These are phyloP conservation scores for Zoanthus sansibaricus DNA, from an alignment of 92 coral and sea anemone species.

Conservation along the genomic window DNA sequence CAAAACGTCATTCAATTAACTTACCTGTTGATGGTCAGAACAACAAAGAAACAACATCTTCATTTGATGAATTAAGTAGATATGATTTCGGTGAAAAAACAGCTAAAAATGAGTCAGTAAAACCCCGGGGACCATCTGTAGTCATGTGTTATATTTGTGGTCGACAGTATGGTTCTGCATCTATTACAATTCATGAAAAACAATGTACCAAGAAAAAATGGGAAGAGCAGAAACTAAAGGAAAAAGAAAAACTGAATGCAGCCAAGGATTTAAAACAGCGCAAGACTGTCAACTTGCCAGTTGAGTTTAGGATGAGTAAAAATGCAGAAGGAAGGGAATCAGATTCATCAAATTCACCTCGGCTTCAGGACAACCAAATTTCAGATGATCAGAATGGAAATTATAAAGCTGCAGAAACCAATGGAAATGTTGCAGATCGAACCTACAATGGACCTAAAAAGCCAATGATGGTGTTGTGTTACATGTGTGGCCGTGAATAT, in stretches of 20 bases:
- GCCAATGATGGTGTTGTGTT: constrained; percentile 85
- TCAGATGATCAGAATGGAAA: not conserved
- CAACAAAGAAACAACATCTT: constrained; percentile 33
- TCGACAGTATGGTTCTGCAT: constrained; percentile 89
- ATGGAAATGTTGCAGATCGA: not conserved
- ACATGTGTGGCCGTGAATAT: constrained; percentile 96
- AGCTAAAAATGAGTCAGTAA: not conserved
- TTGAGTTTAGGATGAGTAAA: constrained; percentile 69
- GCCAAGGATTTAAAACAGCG: constrained; percentile 46
- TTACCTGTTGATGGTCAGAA: constrained; percentile 73
- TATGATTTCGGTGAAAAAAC: not conserved
- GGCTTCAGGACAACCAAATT: not conserved
- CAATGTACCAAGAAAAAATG: constrained; percentile 87
- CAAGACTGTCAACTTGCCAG: constrained; percentile 67
- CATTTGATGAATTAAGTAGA: not conserved
- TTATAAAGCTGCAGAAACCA: not conserved
- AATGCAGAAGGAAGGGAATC: constrained; percentile 50
- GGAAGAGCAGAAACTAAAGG: constrained; percentile 62
- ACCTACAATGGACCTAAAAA: constrained; percentile 53
- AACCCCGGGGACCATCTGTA: constrained; percentile 53
- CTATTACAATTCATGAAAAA: constrained; percentile 91
- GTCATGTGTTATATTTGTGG: constrained; percentile 96
- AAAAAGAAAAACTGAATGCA: constrained; percentile 49
- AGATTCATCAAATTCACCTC: not conserved
- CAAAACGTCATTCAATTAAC: constrained; percentile 68